phyloP scores from a whole-genome alignment of 2,797 vertebrate species.

The Spea hammondii region DNA sequence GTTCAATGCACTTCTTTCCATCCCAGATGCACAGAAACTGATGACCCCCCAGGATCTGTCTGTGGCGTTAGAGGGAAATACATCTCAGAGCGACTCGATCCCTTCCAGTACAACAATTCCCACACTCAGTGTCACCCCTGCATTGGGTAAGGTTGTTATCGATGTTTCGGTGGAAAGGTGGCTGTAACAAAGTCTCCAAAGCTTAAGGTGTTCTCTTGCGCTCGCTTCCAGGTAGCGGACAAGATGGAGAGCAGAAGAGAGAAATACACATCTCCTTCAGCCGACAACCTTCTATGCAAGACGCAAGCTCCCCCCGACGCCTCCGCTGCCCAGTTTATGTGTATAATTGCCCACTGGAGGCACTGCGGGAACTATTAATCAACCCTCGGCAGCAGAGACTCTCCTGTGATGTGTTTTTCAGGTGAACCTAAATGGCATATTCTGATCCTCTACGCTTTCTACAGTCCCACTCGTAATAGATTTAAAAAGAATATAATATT shows the following conservation, averaged over 20 bases:
- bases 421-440: constrained; percentile 65
- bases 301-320: constrained; percentile 67
- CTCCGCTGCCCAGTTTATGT: constrained; percentile 88
- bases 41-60: constrained; percentile 70
- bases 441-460: not conserved
- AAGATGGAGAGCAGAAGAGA: constrained; percentile 68
- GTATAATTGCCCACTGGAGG: constrained; percentile 90
- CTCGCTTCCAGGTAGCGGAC: constrained; percentile 62
- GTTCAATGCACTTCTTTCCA: not conserved
- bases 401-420: constrained; percentile 84
- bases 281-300: constrained; percentile 76
- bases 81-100: constrained; percentile 57
- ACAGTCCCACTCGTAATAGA: no score
- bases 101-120: constrained; percentile 56
- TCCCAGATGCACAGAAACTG: constrained; percentile 81
- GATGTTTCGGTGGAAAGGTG: not conserved
- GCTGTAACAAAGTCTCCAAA: not conserved
- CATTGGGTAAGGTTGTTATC: constrained; percentile 62
- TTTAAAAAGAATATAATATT: no score
- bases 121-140: constrained; percentile 66
- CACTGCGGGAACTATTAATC: constrained; percentile 85
- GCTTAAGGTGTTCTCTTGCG: not conserved
- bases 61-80: constrained; percentile 53
- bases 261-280: constrained; percentile 75
- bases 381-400: constrained; percentile 72